Evolutionary conservation across 2,888 invertebrate genomes (phyloP), one percentile per base, ranked within the genome.

Genomic region (Chironomus riparius): DNA sequence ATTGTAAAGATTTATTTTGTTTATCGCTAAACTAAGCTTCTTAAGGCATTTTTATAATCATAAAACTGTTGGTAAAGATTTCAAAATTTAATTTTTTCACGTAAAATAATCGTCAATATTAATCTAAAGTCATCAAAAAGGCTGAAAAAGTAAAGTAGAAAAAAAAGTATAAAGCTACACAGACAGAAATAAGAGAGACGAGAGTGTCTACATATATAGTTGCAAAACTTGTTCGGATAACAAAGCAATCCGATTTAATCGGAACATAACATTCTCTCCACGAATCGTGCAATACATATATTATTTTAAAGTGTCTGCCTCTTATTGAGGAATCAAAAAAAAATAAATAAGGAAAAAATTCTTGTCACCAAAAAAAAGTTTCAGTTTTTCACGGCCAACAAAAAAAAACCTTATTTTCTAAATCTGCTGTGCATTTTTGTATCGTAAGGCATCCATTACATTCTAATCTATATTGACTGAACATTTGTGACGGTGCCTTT

Each of bases 231-330:
- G 56, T 56, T 15, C 56, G 56, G 56, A 56, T 56, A 4, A 56
- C 15, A 56, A 56, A 15, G 56, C 56, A 18, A 18, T 56, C 18
- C 15, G 56, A 15, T 18, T 15, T 15, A 56, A 2, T 56, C 56
- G 56, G 56, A 56, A 56, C 56, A 56, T 56, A 56, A 56, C 18
- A 56, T 56, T 56, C 56, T 56, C 56, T 56, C 56, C 56, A 56
- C 56, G 18, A 56, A 56, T 56, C 56, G 56, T 56, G 56, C 50
- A 50, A 50, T 50, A 50, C 50, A 56, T 56, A 56, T 56, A 18
- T 56, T 56, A 56, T 70, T 50, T 56, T 70, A 70, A 70, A 70
- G 70, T 70, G 70, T 70, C 70, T 70, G 70, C 48, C 70, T 70
- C 50, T 56, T 56, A 56, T 56, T 56, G 56, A 18, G 56, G n/a